Evolutionary conservation across 2,888 invertebrate species (phyloP).

Genomic region (Eupelmus urozonus): DNA sequence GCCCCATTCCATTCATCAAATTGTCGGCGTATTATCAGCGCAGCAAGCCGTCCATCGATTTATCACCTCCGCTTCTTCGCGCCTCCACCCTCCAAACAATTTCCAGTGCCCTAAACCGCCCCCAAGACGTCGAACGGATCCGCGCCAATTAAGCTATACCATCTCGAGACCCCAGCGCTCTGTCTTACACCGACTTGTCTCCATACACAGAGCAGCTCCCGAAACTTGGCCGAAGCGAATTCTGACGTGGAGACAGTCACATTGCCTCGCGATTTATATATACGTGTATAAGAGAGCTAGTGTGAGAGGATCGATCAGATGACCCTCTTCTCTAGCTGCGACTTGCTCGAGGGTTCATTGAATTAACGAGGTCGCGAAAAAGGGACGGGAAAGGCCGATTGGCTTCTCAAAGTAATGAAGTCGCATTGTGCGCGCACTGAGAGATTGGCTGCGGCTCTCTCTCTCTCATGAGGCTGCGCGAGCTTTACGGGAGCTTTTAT

Average conservation of each 20-base stretch:
- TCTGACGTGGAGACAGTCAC: too few relatives aligned
- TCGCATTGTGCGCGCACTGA: too few relatives aligned
- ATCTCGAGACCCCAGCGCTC: background rate
- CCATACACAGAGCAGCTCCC: background rate
- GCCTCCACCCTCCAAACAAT: background rate
- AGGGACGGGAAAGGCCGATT: slow-evolving; percentile 14
- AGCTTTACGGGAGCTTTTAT: too few relatives aligned
- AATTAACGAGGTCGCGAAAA: slow-evolving; percentile 44
- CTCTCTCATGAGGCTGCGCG: too few relatives aligned
- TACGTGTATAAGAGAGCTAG: background rate
- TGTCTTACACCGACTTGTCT: background rate
- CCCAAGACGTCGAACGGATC: background rate
- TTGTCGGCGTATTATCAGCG: slow-evolving; percentile 18
- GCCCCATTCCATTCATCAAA: background rate
- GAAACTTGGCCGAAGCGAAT: too few relatives aligned
- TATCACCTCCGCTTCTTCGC: slow-evolving; percentile 4
- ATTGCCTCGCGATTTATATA: background rate
- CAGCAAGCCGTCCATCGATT: background rate
- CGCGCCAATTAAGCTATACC: slow-evolving; percentile 19
- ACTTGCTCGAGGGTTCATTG: slow-evolving; percentile 23
- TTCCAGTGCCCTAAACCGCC: background rate
- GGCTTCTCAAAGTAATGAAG: slow-evolving; percentile 35
- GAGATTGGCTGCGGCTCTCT: too few relatives aligned
- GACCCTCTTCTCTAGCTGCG: background rate
- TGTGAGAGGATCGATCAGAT: slow-evolving; percentile 36